phyloP scores from a whole-genome alignment of 2,888 invertebrate species.

The Drosophila anceps region DNA sequence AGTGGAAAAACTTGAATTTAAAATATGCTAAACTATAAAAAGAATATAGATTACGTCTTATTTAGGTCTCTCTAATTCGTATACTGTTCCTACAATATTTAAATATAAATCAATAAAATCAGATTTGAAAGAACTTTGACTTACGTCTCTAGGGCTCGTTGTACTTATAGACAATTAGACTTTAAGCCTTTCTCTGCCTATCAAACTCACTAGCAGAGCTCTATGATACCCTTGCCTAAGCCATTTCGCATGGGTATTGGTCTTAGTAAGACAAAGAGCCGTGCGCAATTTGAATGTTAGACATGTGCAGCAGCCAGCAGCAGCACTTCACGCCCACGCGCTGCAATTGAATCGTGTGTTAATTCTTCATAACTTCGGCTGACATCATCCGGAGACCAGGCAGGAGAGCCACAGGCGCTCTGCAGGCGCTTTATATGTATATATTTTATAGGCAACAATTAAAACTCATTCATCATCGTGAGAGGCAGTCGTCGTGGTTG shows the following conservation, averaged over 20 bases:
- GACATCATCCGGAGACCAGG: constrained; percentile 74
- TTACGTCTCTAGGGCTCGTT: background rate
- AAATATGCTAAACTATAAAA: too few relatives aligned
- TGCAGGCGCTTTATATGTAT: constrained; percentile 54
- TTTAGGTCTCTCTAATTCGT: background rate
- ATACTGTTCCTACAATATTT: background rate
- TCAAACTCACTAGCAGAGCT: background rate
- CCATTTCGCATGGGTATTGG: background rate
- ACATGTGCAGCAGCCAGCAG: constrained; percentile 63
- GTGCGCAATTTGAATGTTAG: constrained; percentile 72
- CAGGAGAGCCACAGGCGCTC: constrained; percentile 45
- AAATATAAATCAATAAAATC: background rate
- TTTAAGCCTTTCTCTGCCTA: background rate
- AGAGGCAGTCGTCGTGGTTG: constrained; percentile 50
- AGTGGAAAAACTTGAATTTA: too few relatives aligned
- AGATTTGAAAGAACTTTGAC: background rate
- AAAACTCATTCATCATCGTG: constrained; percentile 81
- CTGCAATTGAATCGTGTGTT: constrained; percentile 52
- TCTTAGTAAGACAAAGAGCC: constrained; percentile 55
- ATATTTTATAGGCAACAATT: constrained; percentile 80
- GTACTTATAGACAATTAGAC: background rate
- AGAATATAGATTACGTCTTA: too few relatives aligned
- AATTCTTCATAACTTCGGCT: constrained; percentile 79
- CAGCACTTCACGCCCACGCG: constrained; percentile 50
- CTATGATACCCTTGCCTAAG: background rate